Base-by-base conservation (phyloP, 2,113 vertebrate species). In the Actenoides hombroni region DNA sequence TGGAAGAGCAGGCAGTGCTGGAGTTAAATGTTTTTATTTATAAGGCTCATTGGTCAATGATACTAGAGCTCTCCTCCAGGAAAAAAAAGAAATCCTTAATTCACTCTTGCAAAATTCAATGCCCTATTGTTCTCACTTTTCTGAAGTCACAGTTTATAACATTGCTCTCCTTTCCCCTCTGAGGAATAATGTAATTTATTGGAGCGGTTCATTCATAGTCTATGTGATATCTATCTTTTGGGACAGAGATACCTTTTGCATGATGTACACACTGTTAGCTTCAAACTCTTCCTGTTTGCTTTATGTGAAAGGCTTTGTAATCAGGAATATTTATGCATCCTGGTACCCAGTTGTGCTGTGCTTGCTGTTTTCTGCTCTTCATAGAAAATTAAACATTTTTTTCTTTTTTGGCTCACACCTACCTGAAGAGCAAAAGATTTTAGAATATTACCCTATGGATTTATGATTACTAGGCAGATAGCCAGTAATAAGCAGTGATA, bases 201-300 rank as follows among this genome's bases (percentile, higher is more conserved):
- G 93, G 69, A 91, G 85, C 94, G 96, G 88, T 94, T 97, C 92
- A 93, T 96, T 94, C 90, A 80, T 94, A 95, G 90, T 71, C 94
- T 83, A 48, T 91, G 87, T 74, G 92, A 86, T 96, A 95, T 94
- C 92, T 96, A 56, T 93, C 95, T 97, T 96, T 94, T 88, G 89
- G 95, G 90, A 96, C 86, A 88, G 84, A 94, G 84, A 96, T 96
- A 95, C 84, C 87, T 97, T 97, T 86, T 80, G 94, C 84, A 93
- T 96, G 92, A 97, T 95, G 84, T 94, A 94, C 91, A 68, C 74
- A 91, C 92, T 96, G 89, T 92, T 96, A 95, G 78, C 91, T 96
- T 96, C 87, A 96, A 95, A 97, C 95, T 88, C 91, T 97, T 96
- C 92, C 94, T 96, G 88, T 96, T 94, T 96, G 91, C 85, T 94